Conservation (phyloP, 1,140 invertebrate genomes). For the Penaeus indicus region DNA sequence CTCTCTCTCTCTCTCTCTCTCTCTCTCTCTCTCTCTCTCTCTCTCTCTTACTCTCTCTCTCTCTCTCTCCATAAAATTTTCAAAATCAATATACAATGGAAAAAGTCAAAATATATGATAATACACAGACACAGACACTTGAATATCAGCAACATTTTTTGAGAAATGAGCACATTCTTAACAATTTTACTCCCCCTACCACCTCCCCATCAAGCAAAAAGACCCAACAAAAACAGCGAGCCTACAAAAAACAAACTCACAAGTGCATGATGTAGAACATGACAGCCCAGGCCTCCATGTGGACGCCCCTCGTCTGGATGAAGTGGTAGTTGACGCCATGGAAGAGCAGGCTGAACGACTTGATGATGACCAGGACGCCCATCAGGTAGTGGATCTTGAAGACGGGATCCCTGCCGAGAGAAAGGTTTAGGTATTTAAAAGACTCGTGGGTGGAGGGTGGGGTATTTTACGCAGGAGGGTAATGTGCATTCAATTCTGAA, state of each 20-base stretch:
- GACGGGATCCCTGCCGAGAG: slow-evolving; percentile 73
- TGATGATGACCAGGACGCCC: slow-evolving; percentile 93
- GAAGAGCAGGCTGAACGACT: slow-evolving; percentile 92
- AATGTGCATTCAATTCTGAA: too few species aligned
- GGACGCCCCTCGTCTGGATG: slow-evolving; percentile 92
- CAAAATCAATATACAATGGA: too few species aligned
- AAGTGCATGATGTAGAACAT: slow-evolving; percentile 97
- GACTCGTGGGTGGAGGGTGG: background rate
- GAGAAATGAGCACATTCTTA: too few species aligned
- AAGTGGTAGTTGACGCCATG: slow-evolving; percentile 98
- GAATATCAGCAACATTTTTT: too few species aligned
- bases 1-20: background rate
- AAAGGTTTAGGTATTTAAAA: background rate
- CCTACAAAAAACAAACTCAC: slow-evolving; percentile 73
- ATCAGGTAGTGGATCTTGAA: slow-evolving; percentile 98
- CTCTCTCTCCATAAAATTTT: too few species aligned
- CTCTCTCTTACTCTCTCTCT: too few species aligned
- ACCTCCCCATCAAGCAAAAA: too few species aligned
- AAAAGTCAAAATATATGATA: too few species aligned
- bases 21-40: background rate
- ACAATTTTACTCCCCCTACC: too few species aligned
- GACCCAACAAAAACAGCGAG: slow-evolving; percentile 28
- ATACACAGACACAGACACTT: too few species aligned
- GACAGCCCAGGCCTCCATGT: slow-evolving; percentile 97
- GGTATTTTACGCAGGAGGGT: too few species aligned